Evolutionary conservation across 2,797 vertebrate genomes (phyloP).

Genomic region (Micrastur ruficollis): DNA sequence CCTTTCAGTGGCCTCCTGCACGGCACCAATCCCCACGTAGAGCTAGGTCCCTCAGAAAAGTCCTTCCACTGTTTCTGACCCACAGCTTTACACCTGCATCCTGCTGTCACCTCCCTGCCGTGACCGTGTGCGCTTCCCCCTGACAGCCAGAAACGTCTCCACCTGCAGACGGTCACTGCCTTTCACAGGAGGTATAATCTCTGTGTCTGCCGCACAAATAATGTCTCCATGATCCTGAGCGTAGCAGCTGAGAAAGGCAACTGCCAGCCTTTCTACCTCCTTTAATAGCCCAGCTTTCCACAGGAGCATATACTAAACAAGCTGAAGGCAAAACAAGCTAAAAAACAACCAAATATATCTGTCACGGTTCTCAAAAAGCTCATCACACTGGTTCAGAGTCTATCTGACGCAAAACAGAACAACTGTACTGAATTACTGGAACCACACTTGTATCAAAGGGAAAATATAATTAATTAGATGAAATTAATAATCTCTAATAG

Average conservation of each 20-base stretch:
- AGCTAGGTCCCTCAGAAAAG: not conserved
- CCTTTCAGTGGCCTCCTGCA: not conserved
- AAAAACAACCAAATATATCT: not conserved
- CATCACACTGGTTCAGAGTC: not conserved
- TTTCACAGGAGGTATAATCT: not conserved
- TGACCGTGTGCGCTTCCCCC: accelerated
- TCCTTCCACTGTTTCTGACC: not conserved
- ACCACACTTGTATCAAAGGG: not conserved
- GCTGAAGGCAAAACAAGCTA: not conserved
- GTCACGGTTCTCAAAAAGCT: not conserved
- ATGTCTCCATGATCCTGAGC: not conserved
- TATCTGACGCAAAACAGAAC: not conserved
- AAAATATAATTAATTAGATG: not conserved
- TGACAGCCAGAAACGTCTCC: not conserved
- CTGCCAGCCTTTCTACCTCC: not conserved
- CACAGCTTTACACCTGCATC: not conserved
- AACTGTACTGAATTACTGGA: not conserved
- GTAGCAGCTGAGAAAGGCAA: not conserved
- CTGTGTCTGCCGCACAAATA: not conserved
- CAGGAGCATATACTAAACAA: not conserved
- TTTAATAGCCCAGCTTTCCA: not conserved
- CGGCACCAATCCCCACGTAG: accelerated
- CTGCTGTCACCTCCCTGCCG: not conserved
- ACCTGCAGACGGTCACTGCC: not conserved
- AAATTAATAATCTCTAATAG: not conserved